Conservation (phyloP, 92 coral and sea anemone genomes). For the Scolanthus callimorphus region DNA sequence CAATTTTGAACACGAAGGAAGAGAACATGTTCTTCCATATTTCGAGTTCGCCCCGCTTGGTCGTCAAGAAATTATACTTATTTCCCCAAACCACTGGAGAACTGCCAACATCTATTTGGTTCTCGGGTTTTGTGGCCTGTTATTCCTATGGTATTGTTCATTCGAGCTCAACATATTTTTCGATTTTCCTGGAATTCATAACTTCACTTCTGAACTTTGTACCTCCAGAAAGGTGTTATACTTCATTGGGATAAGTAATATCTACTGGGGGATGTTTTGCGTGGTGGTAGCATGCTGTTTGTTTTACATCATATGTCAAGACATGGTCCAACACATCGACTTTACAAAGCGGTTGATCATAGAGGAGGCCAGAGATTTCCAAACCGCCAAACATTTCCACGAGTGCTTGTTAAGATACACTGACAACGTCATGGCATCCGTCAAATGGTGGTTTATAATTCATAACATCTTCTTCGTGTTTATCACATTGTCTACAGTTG, state of each 20-base stretch:
- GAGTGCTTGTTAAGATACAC: neutral
- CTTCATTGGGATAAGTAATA: too few species aligned
- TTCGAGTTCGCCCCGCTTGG: conserved; percentile 44
- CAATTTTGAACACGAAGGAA: neutral
- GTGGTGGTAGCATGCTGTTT: too few species aligned
- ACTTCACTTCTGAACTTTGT: conserved; percentile 9
- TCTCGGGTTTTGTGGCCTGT: conserved; percentile 31
- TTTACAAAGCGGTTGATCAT: too few species aligned
- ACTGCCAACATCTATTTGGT: conserved; percentile 26
- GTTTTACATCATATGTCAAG: neutral
- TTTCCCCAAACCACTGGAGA: conserved; percentile 38
- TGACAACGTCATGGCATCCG: neutral
- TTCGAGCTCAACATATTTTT: conserved; percentile 40
- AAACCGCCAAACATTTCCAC: neutral
- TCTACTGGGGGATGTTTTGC: too few species aligned
- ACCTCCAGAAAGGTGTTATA: neutral
- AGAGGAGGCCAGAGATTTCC: neutral
- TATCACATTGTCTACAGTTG: too few species aligned
- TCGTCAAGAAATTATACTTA: conserved; percentile 33
- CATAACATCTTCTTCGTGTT: too few species aligned
- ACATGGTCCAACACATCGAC: neutral
- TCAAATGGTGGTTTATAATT: neutral
- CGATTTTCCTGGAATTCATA: conserved; percentile 44
- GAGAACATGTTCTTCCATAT: conserved; percentile 17
- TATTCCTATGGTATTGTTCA: conserved; percentile 20